These are phyloP conservation scores for Microcebus ravelobensis DNA, from an alignment of 2,113 vertebrate species.

Conservation along the genomic window DNA sequence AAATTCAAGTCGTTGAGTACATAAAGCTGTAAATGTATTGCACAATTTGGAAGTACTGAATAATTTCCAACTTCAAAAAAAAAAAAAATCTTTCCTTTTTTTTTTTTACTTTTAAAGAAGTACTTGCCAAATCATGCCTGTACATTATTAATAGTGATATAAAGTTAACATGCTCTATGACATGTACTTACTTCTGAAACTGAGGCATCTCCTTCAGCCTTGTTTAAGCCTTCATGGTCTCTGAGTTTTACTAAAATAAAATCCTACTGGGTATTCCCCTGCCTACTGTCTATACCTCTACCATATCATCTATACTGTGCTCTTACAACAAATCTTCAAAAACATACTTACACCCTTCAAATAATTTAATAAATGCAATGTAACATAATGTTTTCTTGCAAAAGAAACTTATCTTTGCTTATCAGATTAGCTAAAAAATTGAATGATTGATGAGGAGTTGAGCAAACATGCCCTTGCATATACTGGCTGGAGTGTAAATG, in stretches of 20 bases:
- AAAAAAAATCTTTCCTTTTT: not conserved
- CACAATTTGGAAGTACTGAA: slow-evolving; percentile 5
- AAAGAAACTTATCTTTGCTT: not conserved
- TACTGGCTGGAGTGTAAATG: not conserved
- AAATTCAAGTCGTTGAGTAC: slow-evolving; percentile 59
- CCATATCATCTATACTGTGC: not conserved
- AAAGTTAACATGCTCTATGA: not conserved
- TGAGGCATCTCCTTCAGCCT: not conserved
- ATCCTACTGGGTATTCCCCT: not conserved
- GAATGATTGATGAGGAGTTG: not conserved
- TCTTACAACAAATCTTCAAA: not conserved
- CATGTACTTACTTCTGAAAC: not conserved
- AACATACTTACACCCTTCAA: not conserved
- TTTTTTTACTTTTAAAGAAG: slow-evolving; percentile 20
- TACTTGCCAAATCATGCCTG: not conserved
- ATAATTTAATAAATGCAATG: slow-evolving; percentile 13
- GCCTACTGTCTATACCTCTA: not conserved
- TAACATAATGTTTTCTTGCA: not conserved
- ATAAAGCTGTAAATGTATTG: slow-evolving; percentile 48
- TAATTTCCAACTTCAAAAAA: slow-evolving; percentile 43
- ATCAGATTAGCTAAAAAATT: slow-evolving; percentile 12
- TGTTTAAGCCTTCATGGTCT: not conserved
- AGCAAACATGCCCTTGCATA: not conserved
- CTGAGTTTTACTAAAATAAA: not conserved
- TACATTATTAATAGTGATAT: not conserved